phyloP scores from a whole-genome alignment of 1,140 invertebrate species.

The Cepaea nemoralis region DNA sequence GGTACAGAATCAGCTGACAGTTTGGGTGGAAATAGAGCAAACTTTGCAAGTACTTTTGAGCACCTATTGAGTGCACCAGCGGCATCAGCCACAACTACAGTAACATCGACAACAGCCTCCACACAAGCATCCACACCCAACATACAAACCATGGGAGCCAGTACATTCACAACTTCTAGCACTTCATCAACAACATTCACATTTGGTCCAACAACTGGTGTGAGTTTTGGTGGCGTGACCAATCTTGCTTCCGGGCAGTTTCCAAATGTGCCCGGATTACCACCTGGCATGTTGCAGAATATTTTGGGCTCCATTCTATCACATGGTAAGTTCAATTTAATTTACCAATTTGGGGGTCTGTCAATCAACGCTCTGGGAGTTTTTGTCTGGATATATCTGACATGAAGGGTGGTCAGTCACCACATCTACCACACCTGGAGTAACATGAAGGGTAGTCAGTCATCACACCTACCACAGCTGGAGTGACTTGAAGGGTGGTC shows the following conservation, averaged over 20 bases:
- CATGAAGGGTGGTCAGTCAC: too few species aligned
- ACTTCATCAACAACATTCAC: constrained; percentile 28
- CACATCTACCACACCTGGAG: too few species aligned
- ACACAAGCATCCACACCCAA: background rate
- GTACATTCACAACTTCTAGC: background rate
- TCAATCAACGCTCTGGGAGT: too few species aligned
- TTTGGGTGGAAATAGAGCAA: background rate
- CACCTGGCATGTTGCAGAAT: constrained; percentile 36
- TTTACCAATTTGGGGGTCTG: too few species aligned
- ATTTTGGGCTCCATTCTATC: constrained; percentile 25
- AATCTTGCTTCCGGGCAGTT: background rate
- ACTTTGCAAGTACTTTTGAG: constrained; percentile 1
- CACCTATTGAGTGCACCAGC: background rate
- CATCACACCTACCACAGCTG: too few species aligned
- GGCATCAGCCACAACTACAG: background rate
- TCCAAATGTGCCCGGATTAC: constrained; percentile 30
- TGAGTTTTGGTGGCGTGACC: background rate
- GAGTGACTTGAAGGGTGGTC: too few species aligned
- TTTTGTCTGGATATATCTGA: too few species aligned
- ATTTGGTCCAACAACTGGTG: constrained; percentile 18
- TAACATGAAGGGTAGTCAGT: too few species aligned
- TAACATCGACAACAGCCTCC: background rate
- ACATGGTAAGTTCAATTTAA: constrained; percentile 13
- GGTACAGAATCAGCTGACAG: background rate
- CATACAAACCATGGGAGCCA: background rate